Conservation (phyloP, 2,797 vertebrate genomes). For the Rhinophrynus dorsalis region DNA sequence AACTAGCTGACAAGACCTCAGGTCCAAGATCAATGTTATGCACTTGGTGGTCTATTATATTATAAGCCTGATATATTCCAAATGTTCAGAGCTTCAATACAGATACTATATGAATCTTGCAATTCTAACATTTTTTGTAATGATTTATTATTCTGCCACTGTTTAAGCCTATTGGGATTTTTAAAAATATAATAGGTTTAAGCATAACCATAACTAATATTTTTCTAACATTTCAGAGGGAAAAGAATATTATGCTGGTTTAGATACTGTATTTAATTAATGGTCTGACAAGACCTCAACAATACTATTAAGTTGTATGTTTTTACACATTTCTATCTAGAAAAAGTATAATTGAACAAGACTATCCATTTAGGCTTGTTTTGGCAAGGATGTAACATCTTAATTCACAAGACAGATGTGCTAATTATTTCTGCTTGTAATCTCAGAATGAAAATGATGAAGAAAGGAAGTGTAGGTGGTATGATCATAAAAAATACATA, state of each 20-base stretch:
- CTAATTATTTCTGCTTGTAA: background rate
- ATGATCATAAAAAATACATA: no score
- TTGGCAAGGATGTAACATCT: conserved; percentile 7
- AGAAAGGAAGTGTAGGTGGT: no score
- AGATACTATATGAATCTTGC: conserved; percentile 7
- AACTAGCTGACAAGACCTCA: background rate
- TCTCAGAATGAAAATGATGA: no score
- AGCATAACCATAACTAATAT: background rate
- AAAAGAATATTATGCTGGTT: background rate
- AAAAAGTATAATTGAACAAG: background rate
- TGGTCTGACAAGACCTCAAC: background rate
- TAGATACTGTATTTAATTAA: conserved; percentile 1
- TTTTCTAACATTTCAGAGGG: conserved; percentile 17
- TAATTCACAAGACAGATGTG: conserved; percentile 11
- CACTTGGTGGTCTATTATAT: conserved; percentile 26
- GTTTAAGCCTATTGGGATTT: conserved; percentile 15
- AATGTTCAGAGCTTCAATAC: conserved; percentile 19
- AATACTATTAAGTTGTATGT: background rate
- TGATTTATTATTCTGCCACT: conserved; percentile 27
- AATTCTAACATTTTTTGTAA: background rate
- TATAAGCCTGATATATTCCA: conserved; percentile 23
- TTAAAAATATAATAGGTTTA: background rate
- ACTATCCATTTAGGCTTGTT: conserved; percentile 2
- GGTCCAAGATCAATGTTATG: conserved; percentile 1
- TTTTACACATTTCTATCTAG: conserved; percentile 16